Evolutionary conservation across 1,140 invertebrate species (phyloP).

Genomic region (Polypedilum pembai): DNA sequence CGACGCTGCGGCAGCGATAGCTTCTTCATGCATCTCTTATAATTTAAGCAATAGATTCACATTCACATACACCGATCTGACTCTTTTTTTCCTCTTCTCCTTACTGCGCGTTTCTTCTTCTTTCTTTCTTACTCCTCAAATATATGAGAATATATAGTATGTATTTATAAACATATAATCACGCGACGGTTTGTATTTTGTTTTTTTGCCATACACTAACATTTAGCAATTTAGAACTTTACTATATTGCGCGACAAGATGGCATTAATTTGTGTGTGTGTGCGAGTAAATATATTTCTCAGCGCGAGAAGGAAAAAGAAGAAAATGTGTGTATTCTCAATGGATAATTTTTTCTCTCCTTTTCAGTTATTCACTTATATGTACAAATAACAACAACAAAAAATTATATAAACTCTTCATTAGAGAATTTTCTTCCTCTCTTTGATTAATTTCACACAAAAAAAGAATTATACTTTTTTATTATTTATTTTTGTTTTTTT

Average conservation of each 20-base stretch:
- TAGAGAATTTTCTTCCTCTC: slow-evolving; percentile 5
- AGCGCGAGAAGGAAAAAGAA: neutral
- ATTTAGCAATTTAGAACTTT: slow-evolving; percentile 23
- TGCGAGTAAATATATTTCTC: neutral
- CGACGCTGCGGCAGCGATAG: neutral
- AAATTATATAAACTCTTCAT: neutral
- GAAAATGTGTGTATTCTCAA: slow-evolving; percentile 14
- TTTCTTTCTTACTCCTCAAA: neutral
- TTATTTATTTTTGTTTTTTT: too few relatives aligned
- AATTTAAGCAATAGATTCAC: slow-evolving; percentile 3
- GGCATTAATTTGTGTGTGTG: slow-evolving; percentile 20
- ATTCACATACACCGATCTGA: neutral
- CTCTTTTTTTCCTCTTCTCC: slow-evolving; percentile 10
- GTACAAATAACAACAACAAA: neutral
- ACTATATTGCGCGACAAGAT: slow-evolving; percentile 27
- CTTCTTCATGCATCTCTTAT: slow-evolving; percentile 26
- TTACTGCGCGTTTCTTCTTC: neutral
- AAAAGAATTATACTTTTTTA: too few relatives aligned
- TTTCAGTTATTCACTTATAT: slow-evolving; percentile 20
- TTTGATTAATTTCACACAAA: neutral
- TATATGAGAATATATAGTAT: neutral
- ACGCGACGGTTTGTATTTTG: slow-evolving; percentile 3
- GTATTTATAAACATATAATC: slow-evolving; percentile 18
- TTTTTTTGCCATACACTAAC: neutral
- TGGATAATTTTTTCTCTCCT: slow-evolving; percentile 22